Conservation (phyloP, 2,113 vertebrate species). For the Anoura caudifer region DNA sequence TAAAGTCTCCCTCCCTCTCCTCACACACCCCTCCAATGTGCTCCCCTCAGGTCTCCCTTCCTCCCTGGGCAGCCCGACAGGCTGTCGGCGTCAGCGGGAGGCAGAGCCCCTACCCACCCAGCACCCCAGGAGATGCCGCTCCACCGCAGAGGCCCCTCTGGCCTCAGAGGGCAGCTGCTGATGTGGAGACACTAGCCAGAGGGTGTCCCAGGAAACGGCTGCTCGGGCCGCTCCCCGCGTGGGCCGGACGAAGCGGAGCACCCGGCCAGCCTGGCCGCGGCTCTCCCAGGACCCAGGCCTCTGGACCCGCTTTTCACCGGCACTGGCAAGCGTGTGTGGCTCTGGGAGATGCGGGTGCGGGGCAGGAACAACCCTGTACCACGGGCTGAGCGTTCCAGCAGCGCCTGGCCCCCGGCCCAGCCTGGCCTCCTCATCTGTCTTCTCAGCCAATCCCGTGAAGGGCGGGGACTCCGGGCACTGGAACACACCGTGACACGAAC, state of each 20-base stretch:
- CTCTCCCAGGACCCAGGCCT: rapidly evolving
- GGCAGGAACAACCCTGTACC: not conserved
- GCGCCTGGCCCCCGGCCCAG: no score
- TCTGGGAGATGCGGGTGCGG: not conserved
- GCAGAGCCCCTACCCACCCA: not conserved
- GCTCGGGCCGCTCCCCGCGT: no score
- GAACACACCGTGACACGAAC: not conserved
- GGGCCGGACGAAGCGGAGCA: no score
- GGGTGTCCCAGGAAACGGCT: no score
- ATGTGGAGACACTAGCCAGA: no score
- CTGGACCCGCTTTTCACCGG: rapidly evolving
- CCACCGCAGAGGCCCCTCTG: not conserved
- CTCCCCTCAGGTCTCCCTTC: not conserved
- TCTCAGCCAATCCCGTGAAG: not conserved
- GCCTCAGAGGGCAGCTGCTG: not conserved
- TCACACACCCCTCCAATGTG: not conserved
- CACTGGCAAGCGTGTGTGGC: no score
- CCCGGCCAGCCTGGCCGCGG: no score
- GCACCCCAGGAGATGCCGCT: not conserved
- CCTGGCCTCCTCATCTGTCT: no score
- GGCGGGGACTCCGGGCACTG: no score
- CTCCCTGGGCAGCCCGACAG: not conserved
- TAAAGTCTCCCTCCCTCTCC: not conserved
- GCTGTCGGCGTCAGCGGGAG: not conserved
- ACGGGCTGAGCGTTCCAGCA: no score